Evolutionary conservation across 2,888 invertebrate genomes (phyloP).

Genomic region (Pomacea canaliculata): DNA sequence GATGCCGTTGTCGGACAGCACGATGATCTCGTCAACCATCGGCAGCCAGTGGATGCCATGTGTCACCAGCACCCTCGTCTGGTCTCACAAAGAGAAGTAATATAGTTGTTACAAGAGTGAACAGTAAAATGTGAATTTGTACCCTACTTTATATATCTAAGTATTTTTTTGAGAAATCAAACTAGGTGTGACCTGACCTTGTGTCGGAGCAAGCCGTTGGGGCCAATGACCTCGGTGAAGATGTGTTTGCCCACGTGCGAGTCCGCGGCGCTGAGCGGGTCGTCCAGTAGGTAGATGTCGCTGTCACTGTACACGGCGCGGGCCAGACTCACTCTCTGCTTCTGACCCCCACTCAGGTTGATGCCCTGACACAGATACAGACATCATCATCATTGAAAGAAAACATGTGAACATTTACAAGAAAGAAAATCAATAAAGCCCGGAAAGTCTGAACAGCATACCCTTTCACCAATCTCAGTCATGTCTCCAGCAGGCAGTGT

Average conservation of each 20-base stretch:
- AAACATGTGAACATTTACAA: no score
- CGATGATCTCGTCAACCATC: slow-evolving; percentile 89
- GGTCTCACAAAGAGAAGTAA: background rate
- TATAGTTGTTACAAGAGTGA: no score
- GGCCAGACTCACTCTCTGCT: slow-evolving; percentile 67
- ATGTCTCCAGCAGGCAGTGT: slow-evolving; percentile 89
- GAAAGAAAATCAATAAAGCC: no score
- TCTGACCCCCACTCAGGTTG: slow-evolving; percentile 68
- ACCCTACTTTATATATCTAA: no score
- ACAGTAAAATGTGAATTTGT: no score
- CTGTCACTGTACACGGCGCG: slow-evolving; percentile 65
- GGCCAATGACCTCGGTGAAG: slow-evolving; percentile 65
- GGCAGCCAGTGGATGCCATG: slow-evolving; percentile 94
- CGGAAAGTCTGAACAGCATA: slow-evolving; percentile 17
- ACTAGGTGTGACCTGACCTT: slow-evolving; percentile 17
- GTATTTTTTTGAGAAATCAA: no score
- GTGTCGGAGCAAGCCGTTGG: slow-evolving; percentile 28
- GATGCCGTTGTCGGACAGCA: slow-evolving; percentile 87
- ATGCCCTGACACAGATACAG: slow-evolving; percentile 56
- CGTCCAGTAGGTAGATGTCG: slow-evolving; percentile 68
- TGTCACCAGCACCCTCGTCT: slow-evolving; percentile 92
- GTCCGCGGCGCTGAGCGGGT: slow-evolving; percentile 69
- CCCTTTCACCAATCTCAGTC: slow-evolving; percentile 98
- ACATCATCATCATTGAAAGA: no score
- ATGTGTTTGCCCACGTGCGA: slow-evolving; percentile 67